A percentile compares a stretch with the other conserved stretches of the same genome.
These are phyloP conservation scores for Diadophis punctatus DNA, from an alignment of 2,113 vertebrate genomes.

Conservation along the genomic window DNA sequence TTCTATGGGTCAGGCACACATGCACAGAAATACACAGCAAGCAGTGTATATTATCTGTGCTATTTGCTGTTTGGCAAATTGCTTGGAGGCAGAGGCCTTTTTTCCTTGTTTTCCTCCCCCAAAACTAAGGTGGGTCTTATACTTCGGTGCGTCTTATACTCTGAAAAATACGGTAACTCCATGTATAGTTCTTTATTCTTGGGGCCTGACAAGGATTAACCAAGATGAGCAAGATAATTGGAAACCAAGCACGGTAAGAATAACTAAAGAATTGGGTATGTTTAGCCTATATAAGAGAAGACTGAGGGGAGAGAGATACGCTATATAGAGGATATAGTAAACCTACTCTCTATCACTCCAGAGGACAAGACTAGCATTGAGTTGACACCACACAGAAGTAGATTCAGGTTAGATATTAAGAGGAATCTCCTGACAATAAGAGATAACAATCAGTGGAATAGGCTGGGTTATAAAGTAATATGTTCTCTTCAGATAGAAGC, in stretches of 20 bases:
- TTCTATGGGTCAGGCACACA: too few species aligned
- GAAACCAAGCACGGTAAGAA: neutral
- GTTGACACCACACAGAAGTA: neutral
- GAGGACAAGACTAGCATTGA: neutral
- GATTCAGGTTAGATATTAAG: neutral
- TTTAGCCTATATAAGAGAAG: neutral
- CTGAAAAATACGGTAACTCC: too few species aligned
- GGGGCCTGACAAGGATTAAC: too few species aligned
- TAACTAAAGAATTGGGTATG: neutral
- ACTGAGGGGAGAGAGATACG: neutral
- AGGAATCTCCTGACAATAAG: neutral
- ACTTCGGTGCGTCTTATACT: too few species aligned
- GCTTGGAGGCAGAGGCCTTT: too few species aligned
- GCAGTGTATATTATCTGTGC: too few species aligned
- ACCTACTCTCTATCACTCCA: neutral
- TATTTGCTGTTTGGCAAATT: too few species aligned
- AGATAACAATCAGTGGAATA: neutral
- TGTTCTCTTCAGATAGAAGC: neutral
- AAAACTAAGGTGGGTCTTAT: too few species aligned
- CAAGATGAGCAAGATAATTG: neutral
- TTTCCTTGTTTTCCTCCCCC: too few species aligned
- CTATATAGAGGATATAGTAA: neutral
- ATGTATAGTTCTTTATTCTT: too few species aligned
- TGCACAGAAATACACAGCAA: too few species aligned
- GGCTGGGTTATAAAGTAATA: neutral